phyloP scores from a whole-genome alignment of 2,888 invertebrate genomes.

The Plagodis pulveraria region DNA sequence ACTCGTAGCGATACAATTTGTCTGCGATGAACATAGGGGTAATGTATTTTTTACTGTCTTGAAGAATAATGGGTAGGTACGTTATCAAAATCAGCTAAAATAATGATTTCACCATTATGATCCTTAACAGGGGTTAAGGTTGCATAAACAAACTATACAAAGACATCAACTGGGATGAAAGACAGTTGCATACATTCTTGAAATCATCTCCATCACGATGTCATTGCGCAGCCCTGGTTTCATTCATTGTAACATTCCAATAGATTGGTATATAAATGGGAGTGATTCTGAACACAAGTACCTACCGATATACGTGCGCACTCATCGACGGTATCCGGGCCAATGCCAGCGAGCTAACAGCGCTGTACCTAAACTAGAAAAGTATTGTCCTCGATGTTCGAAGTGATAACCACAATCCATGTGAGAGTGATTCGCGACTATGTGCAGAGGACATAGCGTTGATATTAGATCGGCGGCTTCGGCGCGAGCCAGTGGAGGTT shows the following conservation, averaged over 20 bases:
- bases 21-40: too few species aligned
- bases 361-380: conserved; percentile 83
- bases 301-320: conserved; percentile 69
- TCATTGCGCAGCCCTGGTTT: too few species aligned
- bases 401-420: conserved; percentile 73
- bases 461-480: conserved; percentile 44
- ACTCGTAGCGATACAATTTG: too few species aligned
- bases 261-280: conserved; percentile 18
- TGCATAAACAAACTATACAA: too few species aligned
- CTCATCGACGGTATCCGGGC: conserved; percentile 81
- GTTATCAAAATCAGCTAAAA: too few species aligned
- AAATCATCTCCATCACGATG: too few species aligned
- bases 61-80: too few species aligned
- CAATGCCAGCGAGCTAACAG: conserved; percentile 72
- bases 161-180: too few species aligned
- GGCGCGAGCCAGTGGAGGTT: conserved; percentile 63
- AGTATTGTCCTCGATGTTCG: conserved; percentile 84
- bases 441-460: conserved; percentile 56
- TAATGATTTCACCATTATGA: too few species aligned
- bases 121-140: too few species aligned
- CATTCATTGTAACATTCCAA: conserved; percentile 31
- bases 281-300: conserved; percentile 34
- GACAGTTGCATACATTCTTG: too few species aligned
- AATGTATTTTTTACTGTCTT: too few species aligned
- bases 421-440: conserved; percentile 53